Percentiles rank a stretch among this genome's conserved stretches.
Conservation (phyloP, 2,797 vertebrate species). For the Siniperca scherzeri region DNA sequence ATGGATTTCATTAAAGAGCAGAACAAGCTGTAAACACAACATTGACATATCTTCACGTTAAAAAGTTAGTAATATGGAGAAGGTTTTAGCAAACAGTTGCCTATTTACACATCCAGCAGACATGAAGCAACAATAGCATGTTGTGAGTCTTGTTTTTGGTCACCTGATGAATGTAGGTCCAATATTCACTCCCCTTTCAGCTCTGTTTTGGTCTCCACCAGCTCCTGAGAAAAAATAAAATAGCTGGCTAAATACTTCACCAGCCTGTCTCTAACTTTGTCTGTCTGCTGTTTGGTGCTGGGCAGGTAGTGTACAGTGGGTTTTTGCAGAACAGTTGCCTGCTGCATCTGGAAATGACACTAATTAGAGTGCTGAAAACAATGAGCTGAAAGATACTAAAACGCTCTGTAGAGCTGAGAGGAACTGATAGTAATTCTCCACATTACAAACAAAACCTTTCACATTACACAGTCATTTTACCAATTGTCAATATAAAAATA, state of each 20-base stretch:
- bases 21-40: not conserved
- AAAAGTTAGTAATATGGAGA: not conserved
- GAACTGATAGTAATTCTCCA: not conserved
- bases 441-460: no score
- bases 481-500: not conserved
- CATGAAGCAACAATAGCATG: not conserved
- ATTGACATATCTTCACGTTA: not conserved
- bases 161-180: not conserved
- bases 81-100: not conserved
- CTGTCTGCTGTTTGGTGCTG: not conserved
- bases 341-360: not conserved
- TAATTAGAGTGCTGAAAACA: not conserved
- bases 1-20: not conserved
- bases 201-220: not conserved
- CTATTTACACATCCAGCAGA: not conserved
- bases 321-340: not conserved
- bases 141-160: not conserved
- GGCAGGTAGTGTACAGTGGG: not conserved
- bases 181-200: not conserved
- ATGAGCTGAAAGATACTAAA: not conserved
- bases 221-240: not conserved
- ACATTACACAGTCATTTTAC: no score
- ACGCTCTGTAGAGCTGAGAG: not conserved
- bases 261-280: not conserved
- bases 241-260: not conserved